These are phyloP conservation scores for Agrochola litura DNA, from an alignment of 2,888 invertebrate genomes.

Conservation along the genomic window DNA sequence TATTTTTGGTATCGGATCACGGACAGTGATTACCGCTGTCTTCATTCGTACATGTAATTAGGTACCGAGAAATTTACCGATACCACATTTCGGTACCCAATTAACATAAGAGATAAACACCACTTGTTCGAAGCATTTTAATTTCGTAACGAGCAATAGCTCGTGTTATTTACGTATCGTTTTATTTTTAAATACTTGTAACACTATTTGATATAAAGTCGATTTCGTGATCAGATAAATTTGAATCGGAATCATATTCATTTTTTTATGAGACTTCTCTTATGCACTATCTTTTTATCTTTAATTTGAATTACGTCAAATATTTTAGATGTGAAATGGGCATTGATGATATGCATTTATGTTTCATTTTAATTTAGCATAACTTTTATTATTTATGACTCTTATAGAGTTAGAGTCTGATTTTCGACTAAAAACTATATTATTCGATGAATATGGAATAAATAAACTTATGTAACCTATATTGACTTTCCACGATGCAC, in stretches of 20 bases:
- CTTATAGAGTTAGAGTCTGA: neutral
- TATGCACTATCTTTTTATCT: slow-evolving; percentile 53
- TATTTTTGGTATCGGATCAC: slow-evolving; percentile 60
- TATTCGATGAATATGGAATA: slow-evolving; percentile 13
- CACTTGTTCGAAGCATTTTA: slow-evolving; percentile 64
- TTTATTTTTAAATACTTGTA: slow-evolving; percentile 55
- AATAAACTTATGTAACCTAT: slow-evolving; percentile 53
- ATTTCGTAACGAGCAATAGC: slow-evolving; percentile 68
- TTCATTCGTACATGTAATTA: slow-evolving; percentile 69
- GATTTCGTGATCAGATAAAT: slow-evolving; percentile 67
- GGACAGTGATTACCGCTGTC: slow-evolving; percentile 64
- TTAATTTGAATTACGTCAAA: slow-evolving; percentile 46
- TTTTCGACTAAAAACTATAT: neutral
- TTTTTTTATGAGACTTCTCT: slow-evolving; percentile 50
- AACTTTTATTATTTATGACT: neutral
- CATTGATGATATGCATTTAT: slow-evolving; percentile 29
- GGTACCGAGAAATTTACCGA: slow-evolving; percentile 68
- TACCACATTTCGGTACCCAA: slow-evolving; percentile 73
- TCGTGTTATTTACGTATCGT: slow-evolving; percentile 58
- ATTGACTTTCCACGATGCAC: slow-evolving; percentile 62
- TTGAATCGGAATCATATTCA: slow-evolving; percentile 48
- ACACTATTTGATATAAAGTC: slow-evolving; percentile 58
- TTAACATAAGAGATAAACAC: slow-evolving; percentile 74
- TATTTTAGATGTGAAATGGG: slow-evolving; percentile 36
- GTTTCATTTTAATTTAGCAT: slow-evolving; percentile 33